Evolutionary conservation across 2,797 vertebrate species (phyloP), one percentile per base, ranked within the genome.

Genomic region (Triplophysa bombifrons): DNA sequence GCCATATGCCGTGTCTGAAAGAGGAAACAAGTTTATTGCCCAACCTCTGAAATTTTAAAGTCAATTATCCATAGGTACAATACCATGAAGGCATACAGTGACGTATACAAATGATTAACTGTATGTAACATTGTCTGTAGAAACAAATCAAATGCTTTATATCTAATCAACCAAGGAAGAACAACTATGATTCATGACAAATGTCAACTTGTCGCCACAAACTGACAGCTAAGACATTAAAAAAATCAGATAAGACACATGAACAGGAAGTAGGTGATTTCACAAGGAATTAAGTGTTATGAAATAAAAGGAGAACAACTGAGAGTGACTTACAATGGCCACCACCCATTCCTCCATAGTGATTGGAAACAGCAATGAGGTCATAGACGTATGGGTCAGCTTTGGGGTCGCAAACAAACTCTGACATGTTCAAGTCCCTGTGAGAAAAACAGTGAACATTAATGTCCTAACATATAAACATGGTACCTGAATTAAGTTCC

Each of bases 261-360:
- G 4, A 46, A 61, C 10, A 71, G 55, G 3, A 50, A 19, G 55
- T 53, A 41, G 17, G 2, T 20, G 2, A 19, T n/a, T 9, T 61
- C 53, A 38, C 34, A 30, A 76, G 56, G 38, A 72, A 80, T 69
- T 69, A 34, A 72, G 7, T 0, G 19, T 76, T 56, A 27, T 22
- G 25, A 80, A 65, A 60, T 53, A 27, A 68, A 4, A 3, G 11
- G 3, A 60, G 41, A 9, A 48, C 27, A 17, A 14, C 63, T 6
- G 68, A 46, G 34, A 48, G 51, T 48, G 41, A 97, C 97, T 98
- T 88, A 98, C 97, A 98, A 92, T 98, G 97, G 79, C 97, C 97
- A 65, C 96, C 96, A 78, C 97, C 97, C 96, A 98, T 97, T 91
- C 95, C 97, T 90, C 97, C 97, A 66, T 98, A 98, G 90, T 98